These are phyloP conservation scores for Melieria omissa DNA, from an alignment of 2,888 invertebrate species.

Conservation along the genomic window DNA sequence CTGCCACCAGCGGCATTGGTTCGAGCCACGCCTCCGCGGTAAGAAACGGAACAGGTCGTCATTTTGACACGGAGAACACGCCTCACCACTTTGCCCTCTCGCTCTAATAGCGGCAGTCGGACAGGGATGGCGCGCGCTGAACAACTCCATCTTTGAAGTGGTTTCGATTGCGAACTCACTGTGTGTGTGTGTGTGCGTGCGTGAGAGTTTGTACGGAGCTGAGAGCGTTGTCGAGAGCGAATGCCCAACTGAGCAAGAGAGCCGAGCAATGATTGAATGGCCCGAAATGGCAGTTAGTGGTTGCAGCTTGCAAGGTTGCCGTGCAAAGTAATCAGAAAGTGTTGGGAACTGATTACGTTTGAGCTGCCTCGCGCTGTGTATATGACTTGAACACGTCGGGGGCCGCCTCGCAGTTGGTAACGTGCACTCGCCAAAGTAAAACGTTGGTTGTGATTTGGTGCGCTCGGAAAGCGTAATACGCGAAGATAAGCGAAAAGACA, in stretches of 20 bases:
- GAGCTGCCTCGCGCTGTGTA: slow-evolving; percentile 42
- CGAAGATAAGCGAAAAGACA: slow-evolving; percentile 3
- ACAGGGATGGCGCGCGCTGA: slow-evolving; percentile 39
- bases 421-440: slow-evolving; percentile 56
- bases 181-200: slow-evolving; percentile 31
- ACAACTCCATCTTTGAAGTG: slow-evolving; percentile 58
- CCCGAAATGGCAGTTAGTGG: background rate
- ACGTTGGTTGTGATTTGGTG: slow-evolving; percentile 28
- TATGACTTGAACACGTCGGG: slow-evolving; percentile 52
- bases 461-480: background rate
- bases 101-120: slow-evolving; percentile 25
- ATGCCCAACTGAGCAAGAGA: too few species aligned
- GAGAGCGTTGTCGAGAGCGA: background rate
- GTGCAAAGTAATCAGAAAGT: slow-evolving; percentile 21
- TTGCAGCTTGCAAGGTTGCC: background rate
- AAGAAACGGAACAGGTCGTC: slow-evolving; percentile 26
- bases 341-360: slow-evolving; percentile 23
- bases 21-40: slow-evolving; percentile 39
- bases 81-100: slow-evolving; percentile 33
- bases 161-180: background rate
- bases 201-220: slow-evolving; percentile 19
- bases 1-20: background rate
- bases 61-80: slow-evolving; percentile 33
- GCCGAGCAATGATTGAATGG: background rate
- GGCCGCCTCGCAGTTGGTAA: slow-evolving; percentile 58